Evolutionary conservation across 2,888 invertebrate species (phyloP), one percentile per base, ranked within the genome.

Genomic region (Sinopyrophorus schimmeli): DNA sequence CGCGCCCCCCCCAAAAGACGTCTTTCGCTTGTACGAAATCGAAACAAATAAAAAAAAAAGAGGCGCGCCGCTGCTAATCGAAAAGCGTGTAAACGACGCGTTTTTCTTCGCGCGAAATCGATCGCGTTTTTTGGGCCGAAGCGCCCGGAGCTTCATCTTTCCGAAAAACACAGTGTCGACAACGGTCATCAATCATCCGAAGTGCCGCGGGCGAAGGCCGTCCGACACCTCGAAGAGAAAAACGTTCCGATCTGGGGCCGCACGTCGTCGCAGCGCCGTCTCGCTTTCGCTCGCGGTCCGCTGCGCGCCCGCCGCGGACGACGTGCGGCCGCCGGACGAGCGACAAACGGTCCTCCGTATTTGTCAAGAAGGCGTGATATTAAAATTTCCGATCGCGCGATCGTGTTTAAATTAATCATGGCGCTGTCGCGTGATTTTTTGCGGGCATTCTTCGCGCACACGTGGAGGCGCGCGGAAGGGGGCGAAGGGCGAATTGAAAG

Each of bases 91-190:
- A n/a, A n/a, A n/a, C n/a, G n/a, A n/a, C n/a, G n/a, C n/a, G n/a
- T n/a, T n/a, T n/a, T n/a, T n/a, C n/a, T n/a, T n/a, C n/a, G n/a
- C n/a, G n/a, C n/a, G n/a, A n/a, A n/a, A n/a, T n/a, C n/a, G n/a
- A n/a, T n/a, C n/a, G n/a, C n/a, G n/a, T n/a, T n/a, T n/a, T n/a
- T n/a, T n/a, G n/a, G n/a, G n/a, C n/a, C 60, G 66, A 60, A 57
- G 67, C n/a, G 64, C 66, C 62, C 61, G 59, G 63, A 62, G 66
- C 67, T 66, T 66, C 67, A 64, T 66, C 67, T 66, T 70, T 70
- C 70, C 69, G 64, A 65, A 64, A 61, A 69, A 71, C 70, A 71
- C 68, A 65, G 67, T 71, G 72, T 71, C 68, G 70, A 72, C 72
- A 71, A 65, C 63, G 58, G 60, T 68, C 72, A 72, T 72, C 72